Evolutionary conservation across 2,888 invertebrate genomes (phyloP).

Genomic region (Andrena haemorrhoa): DNA sequence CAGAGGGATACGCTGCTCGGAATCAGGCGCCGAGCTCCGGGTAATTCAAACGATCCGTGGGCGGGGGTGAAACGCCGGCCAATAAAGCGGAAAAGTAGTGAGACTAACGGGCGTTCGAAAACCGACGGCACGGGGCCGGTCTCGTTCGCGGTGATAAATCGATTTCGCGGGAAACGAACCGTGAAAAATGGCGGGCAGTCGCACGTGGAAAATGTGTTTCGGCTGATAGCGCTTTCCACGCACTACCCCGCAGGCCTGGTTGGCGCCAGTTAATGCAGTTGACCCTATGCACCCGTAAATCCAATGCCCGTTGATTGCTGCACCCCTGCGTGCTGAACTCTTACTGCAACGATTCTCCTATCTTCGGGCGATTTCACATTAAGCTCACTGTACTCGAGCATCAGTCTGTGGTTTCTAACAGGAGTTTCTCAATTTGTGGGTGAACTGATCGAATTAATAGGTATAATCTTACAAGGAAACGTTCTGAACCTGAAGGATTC

Average conservation of each 20-base stretch:
- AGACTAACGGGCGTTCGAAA: conserved; percentile 65
- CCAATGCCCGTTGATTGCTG: conserved; percentile 63
- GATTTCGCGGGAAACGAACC: conserved; percentile 73
- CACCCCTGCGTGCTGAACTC: conserved; percentile 27
- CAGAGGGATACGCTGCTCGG: conserved; percentile 35
- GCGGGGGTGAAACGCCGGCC: conserved; percentile 49
- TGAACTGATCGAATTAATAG: too few species aligned
- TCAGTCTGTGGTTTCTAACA: background rate
- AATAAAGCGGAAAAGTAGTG: conserved; percentile 69
- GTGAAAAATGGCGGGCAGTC: conserved; percentile 75
- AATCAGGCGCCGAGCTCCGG: conserved; percentile 52
- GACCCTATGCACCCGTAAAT: conserved; percentile 68
- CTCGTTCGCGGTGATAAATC: conserved; percentile 71
- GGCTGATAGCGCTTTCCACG: conserved; percentile 70
- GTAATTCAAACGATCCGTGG: conserved; percentile 58
- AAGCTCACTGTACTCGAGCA: conserved; percentile 3
- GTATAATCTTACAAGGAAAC: too few species aligned
- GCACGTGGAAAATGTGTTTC: conserved; percentile 75
- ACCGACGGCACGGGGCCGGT: conserved; percentile 53
- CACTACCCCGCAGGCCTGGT: conserved; percentile 43
- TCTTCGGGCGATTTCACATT: conserved; percentile 5
- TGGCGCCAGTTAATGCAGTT: conserved; percentile 69
- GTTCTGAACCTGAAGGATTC: too few species aligned
- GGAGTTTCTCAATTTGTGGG: background rate
- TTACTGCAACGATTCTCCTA: conserved; percentile 13